Evolutionary conservation across 2,888 invertebrate species (phyloP), one percentile per base, ranked within the genome.

Genomic region (Drosophila parthenogenetica): DNA sequence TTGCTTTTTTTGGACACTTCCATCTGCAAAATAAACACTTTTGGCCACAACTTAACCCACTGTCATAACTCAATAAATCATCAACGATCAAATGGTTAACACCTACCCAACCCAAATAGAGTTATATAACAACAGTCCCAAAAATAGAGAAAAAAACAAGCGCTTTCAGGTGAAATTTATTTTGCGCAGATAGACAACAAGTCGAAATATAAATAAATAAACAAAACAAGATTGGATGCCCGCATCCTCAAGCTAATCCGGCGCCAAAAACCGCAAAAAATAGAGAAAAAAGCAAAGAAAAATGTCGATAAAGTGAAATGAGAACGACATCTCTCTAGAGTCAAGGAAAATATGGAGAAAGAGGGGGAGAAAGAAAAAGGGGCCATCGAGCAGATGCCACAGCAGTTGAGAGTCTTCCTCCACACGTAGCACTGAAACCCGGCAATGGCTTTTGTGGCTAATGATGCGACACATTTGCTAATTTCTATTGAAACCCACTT

Each of bases 391-490:
- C 72, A 77, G 78, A 63, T 63, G 75, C 66, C 71, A 42, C 80
- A 62, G 79, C 84, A 84, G 70, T 84, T 84, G 84, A 84, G 79
- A 73, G 88, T 89, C 87, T 84, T 84, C 84, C 72, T 84, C 84
- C 72, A 72, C 67, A 35, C 53, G 49, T 53, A 46, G 50, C 54
- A 66, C 22, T 13, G 29, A 40, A 29, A 40, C 54, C 40, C 39
- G 48, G 32, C 66, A 53, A 63, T 61, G 61, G 48, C 64, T 81
- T 72, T 78, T 88, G 87, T 80, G 87, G 89, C 87, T 90, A 89
- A 90, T 89, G 90, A 85, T 88, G 87, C 87, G 89, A 89, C 90
- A 89, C 85, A 90, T 89, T 89, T 90, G 89, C 89, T 89, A 89
- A 89, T 90, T 87, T 88, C 85, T 87, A 88, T 81, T 83, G 87